Base-by-base conservation (phyloP, 2,797 vertebrate species). In the Sebastiscus tertius region DNA sequence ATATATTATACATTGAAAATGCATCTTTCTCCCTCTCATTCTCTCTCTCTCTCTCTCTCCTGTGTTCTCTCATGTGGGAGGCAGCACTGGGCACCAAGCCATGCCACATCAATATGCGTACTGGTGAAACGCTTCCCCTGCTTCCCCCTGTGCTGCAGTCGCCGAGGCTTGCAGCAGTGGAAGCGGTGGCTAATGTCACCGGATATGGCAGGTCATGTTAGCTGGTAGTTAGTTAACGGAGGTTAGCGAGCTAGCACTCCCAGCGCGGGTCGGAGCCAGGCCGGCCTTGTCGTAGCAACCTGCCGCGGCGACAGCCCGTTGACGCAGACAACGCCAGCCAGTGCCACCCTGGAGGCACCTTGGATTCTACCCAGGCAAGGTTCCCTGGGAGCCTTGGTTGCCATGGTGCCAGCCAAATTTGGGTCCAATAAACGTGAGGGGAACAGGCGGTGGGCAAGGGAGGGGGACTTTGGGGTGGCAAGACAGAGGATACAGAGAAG, bases 361-460 rank as follows among this genome's bases (percentile, higher is more conserved):
- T 95, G 94, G 95, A 96, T 87, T 83, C 82, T 81, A 84, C 94
- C 94, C 94, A 95, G 94, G 88, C 92, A 91, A 94, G 93, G 94
- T 94, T 95, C 94, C 93, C 92, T 90, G 89, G 90, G 94, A 95
- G 92, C 89, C 91, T 62, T 77, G 88, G 95, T 96, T 95, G 93
- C 95, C 94, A 96, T 96, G 95, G 94, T 89, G 89, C 92, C 94
- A 95, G 94, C 92, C 93, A 87, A 95, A 96, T 95, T 94, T 88
- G 90, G 92, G 93, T 91, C 94, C 95, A 95, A 95, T 93, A 92
- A 93, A 92, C 77, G 86, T 84, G 86, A 91, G 86, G 84, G 85
- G 85, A 92, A 90, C 89, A 89, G 88, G 94, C 86, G 84, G 92
- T 67, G 81, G 85, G 87, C 81, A 76, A 49, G 75, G 85, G 85